Base-by-base conservation (phyloP, 2,888 invertebrate species). In the Unio delphinus region DNA sequence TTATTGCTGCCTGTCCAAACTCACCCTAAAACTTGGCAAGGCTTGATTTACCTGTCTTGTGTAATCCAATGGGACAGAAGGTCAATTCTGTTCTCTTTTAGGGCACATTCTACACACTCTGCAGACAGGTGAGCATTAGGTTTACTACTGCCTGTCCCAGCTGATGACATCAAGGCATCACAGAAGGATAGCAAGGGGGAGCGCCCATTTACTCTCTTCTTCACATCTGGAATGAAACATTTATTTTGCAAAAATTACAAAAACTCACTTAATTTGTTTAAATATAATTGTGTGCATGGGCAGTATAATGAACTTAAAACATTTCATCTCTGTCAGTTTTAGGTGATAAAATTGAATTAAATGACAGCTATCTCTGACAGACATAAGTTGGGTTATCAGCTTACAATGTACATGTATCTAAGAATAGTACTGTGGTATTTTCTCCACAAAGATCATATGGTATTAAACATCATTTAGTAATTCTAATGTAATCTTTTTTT, bases 1-100 rank as follows among this genome's bases (percentile, higher is more conserved):
- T 34, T 34, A 34, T 15, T 45, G 45, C 45, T 45, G 45, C 45
- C 11, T 45, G 45, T 45, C 45, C 45, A 8, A 45, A 45, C 45
- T 45, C 45, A 45, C 15, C 8, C 11, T 15, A 11, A 45, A 45
- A 11, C 45, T 4, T 45, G 45, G 45, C 45, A 45, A 15, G 45
- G 45, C 3, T 45, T 45, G 8, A 45, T 67, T 67, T 66, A 88
- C 89, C 87, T 87, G 65, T 89, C 85, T 74, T 89, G 88, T 26
- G 89, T 79, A 11, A 90, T 80, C 90, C 90, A 90, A 72, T 89
- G 89, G 57, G 85, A 82, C 23, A 89, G 78, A 8, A 89, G 79
- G 74, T 90, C 89, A 30, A 87, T 75, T 65, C 86, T 76, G 67
- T 87, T 87, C 68, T 89, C 87, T 61, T 80, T 80, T 26, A 89